A percentile compares a stretch with the other conserved stretches of the same genome.
Conservation (phyloP, 2,113 vertebrate species). For the Gnathonemus longibarbis region DNA sequence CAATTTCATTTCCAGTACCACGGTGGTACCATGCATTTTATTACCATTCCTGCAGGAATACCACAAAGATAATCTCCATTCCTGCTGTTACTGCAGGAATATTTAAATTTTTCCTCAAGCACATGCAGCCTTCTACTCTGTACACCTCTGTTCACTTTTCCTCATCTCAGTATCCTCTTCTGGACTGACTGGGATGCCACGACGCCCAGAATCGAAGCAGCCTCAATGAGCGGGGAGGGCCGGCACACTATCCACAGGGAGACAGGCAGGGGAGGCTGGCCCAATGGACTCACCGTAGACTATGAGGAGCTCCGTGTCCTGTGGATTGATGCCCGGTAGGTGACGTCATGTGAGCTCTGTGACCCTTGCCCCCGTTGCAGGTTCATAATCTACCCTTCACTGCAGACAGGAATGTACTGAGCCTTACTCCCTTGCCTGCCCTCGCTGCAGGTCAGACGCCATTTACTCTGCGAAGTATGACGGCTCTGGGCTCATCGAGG, state of each 20-base stretch:
- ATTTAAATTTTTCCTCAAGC: not conserved
- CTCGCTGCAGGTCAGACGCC: conserved; percentile 75
- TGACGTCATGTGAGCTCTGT: not conserved
- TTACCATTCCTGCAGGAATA: not conserved
- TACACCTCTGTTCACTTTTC: not conserved
- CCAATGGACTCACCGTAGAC: conserved; percentile 92
- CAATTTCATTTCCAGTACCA: not conserved
- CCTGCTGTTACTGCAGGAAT: not conserved
- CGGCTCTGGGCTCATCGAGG: conserved; percentile 88
- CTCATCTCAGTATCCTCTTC: conserved; percentile 75
- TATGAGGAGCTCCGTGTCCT: conserved; percentile 91
- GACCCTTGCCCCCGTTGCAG: not conserved
- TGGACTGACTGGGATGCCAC: conserved; percentile 98
- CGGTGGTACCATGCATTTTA: not conserved
- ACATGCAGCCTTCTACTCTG: not conserved
- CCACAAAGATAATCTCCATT: not conserved
- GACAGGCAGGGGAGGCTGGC: conserved; percentile 88
- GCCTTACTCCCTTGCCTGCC: not conserved
- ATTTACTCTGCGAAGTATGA: conserved; percentile 94
- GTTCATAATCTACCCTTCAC: not conserved
- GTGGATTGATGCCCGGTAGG: conserved; percentile 92
- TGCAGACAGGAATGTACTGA: not conserved
- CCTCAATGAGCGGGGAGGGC: conserved; percentile 89
- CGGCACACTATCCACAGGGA: conserved; percentile 87
- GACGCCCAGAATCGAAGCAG: conserved; percentile 86